A percentile compares a stretch with the other conserved stretches of the same genome.
These are phyloP conservation scores for Dryas iulia DNA, from an alignment of 1,140 invertebrate genomes.

Conservation along the genomic window DNA sequence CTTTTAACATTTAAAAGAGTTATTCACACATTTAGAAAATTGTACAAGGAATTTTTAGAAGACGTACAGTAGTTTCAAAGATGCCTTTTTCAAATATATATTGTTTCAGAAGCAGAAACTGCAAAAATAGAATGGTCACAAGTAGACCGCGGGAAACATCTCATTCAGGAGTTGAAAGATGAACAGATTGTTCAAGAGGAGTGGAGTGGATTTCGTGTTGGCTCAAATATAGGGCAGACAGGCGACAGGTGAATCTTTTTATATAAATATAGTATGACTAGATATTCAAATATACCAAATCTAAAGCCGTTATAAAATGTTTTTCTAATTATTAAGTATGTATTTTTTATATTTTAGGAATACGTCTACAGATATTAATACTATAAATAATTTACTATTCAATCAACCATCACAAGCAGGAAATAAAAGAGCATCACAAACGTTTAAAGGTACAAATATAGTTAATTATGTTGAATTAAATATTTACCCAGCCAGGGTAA, in stretches of 20 bases:
- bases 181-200: constrained; percentile 25
- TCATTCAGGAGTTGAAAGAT: constrained; percentile 64
- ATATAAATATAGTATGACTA: too few relatives aligned
- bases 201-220: constrained; percentile 48
- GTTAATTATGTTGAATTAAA: too few relatives aligned
- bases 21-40: too few relatives aligned
- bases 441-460: constrained; percentile 18
- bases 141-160: constrained; percentile 39
- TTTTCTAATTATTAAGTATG: neutral
- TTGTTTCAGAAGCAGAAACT: constrained; percentile 27
- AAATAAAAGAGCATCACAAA: constrained; percentile 28
- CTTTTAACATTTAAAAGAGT: too few relatives aligned
- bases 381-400: constrained; percentile 56
- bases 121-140: constrained; percentile 61
- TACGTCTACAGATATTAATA: constrained; percentile 43
- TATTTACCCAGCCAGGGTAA: too few relatives aligned
- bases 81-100: neutral
- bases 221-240: constrained; percentile 10
- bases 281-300: too few relatives aligned
- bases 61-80: too few relatives aligned
- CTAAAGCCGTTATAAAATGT: too few relatives aligned
- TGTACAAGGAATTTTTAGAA: too few relatives aligned
- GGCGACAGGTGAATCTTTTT: constrained; percentile 18
- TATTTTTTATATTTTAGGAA: constrained; percentile 38
- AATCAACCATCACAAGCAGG: constrained; percentile 46